Percentiles rank a stretch among this genome's conserved stretches.
Evolutionary conservation across 1,140 invertebrate genomes (phyloP).

Genomic region (Drusus annulatus): DNA sequence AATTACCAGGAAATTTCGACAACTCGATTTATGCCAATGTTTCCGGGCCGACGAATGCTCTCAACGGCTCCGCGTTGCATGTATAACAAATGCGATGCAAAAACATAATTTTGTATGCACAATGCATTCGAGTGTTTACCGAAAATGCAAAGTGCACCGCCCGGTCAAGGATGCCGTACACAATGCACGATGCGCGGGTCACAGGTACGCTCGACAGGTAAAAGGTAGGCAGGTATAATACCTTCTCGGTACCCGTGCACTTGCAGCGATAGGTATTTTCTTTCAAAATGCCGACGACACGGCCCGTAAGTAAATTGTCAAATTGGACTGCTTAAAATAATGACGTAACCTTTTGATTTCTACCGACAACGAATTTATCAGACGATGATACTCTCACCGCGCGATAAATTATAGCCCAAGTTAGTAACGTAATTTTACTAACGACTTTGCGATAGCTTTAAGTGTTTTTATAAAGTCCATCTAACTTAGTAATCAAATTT

Average conservation of each 20-base stretch:
- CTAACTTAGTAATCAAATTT: too few species aligned
- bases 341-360: neutral
- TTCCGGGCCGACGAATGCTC: neutral
- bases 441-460: too few species aligned
- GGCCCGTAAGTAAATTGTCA: neutral
- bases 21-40: neutral
- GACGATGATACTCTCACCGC: too few species aligned
- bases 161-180: neutral
- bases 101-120: slow-evolving; percentile 30
- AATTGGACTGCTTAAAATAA: neutral
- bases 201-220: neutral
- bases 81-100: slow-evolving; percentile 18
- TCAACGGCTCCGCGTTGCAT: slow-evolving; percentile 10
- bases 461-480: too few species aligned
- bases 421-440: too few species aligned
- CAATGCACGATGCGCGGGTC: neutral
- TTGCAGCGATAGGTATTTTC: neutral
- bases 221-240: neutral
- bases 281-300: slow-evolving; percentile 10
- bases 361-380: slow-evolving; percentile 12
- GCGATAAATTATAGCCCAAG: too few species aligned
- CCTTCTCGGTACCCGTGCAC: too few species aligned
- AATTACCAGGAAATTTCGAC: neutral
- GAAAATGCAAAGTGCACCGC: slow-evolving; percentile 29
- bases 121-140: slow-evolving; percentile 33